Conservation (phyloP, 2,113 vertebrate genomes). For the Halcyon senegalensis region DNA sequence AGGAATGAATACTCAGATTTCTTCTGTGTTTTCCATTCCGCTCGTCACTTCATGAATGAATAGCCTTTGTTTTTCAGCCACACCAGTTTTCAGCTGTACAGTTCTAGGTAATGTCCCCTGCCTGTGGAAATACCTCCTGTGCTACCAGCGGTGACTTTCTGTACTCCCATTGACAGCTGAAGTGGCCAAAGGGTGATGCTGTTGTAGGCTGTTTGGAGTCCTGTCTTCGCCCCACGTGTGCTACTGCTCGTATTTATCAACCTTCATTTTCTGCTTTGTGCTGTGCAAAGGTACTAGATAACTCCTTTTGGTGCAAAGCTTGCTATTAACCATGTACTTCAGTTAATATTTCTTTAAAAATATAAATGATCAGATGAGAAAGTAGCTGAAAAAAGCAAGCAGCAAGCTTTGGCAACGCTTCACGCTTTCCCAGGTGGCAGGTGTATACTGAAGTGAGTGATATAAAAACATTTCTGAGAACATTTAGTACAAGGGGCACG, state of each 20-base stretch:
- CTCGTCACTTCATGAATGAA: not conserved
- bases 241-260: not conserved
- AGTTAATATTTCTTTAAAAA: not conserved
- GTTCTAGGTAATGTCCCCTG: not conserved
- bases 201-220: not conserved
- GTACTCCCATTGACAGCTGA: not conserved
- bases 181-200: not conserved
- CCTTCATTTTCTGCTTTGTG: not conserved
- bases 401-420: not conserved
- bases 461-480: not conserved
- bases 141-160: not conserved
- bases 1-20: not conserved
- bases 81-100: not conserved
- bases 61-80: not conserved
- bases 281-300: not conserved
- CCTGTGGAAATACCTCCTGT: not conserved
- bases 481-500: not conserved
- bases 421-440: not conserved
- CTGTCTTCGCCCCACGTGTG: rapidly evolving
- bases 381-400: not conserved
- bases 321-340: not conserved
- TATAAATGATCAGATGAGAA: not conserved
- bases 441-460: not conserved
- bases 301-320: not conserved
- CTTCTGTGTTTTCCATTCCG: not conserved